Percentiles rank a stretch among this genome's conserved stretches.
phyloP scores from a whole-genome alignment of 2,888 invertebrate genomes.

The Argyra leucocephala region DNA sequence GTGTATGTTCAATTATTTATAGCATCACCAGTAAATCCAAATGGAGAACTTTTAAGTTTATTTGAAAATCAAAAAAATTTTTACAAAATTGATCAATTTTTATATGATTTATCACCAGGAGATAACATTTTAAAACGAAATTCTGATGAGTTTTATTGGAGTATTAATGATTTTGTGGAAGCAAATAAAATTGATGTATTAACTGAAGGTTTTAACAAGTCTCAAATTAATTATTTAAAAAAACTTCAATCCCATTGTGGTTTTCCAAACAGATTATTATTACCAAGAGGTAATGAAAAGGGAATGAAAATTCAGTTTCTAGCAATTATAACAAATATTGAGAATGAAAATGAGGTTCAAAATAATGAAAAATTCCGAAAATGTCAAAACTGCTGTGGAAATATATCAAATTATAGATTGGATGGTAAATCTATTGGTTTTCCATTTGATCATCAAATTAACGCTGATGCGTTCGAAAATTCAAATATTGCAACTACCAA shows the following conservation, averaged over 20 bases:
- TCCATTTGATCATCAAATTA: conserved; percentile 48
- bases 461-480: conserved; percentile 40
- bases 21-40: neutral
- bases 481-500: conserved; percentile 36
- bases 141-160: neutral
- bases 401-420: conserved; percentile 30
- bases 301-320: neutral
- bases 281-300: neutral
- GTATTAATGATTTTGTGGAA: neutral
- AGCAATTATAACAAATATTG: neutral
- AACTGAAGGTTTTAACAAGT: too few relatives aligned
- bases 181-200: too few relatives aligned
- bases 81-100: conserved; percentile 52
- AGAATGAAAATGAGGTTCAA: neutral
- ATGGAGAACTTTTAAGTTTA: conserved; percentile 43
- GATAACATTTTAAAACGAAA: neutral
- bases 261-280: neutral
- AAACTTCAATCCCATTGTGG: neutral
- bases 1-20: neutral
- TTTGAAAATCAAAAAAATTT: conserved; percentile 50
- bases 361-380: neutral
- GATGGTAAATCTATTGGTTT: conserved; percentile 43
- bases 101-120: conserved; percentile 35
- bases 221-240: too few relatives aligned
- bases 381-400: too few relatives aligned